A percentile compares a stretch with the other conserved stretches of the same genome.
phyloP scores from a whole-genome alignment of 2,797 vertebrate genomes.

The Paguma larvata region DNA sequence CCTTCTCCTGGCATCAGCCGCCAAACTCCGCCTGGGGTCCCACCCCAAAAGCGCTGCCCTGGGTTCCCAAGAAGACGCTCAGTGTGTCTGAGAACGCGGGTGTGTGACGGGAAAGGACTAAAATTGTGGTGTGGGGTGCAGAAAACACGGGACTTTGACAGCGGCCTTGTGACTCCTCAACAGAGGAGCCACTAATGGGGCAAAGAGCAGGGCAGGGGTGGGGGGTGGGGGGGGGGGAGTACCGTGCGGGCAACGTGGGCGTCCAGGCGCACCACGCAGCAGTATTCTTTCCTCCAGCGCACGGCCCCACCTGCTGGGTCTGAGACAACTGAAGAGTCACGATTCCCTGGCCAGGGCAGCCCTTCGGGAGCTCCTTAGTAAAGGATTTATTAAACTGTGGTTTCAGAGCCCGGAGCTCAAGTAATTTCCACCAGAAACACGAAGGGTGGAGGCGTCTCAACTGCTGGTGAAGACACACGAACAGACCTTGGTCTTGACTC shows the following conservation, averaged over 20 bases:
- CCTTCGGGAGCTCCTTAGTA: neutral
- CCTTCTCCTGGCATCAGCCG: neutral
- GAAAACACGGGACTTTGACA: neutral
- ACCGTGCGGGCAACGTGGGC: neutral
- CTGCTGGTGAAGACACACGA: neutral
- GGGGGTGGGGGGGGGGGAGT: no score
- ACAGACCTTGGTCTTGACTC: neutral
- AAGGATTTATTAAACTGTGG: neutral
- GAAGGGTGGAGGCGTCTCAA: neutral
- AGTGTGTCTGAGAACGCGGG: neutral
- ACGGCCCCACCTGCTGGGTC: neutral
- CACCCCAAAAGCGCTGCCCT: rapidly evolving
- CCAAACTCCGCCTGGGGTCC: neutral
- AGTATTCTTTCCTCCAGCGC: neutral
- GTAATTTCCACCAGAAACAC: neutral
- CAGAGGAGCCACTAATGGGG: neutral
- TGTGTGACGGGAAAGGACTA: neutral
- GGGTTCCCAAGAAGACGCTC: neutral
- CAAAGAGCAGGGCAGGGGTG: neutral
- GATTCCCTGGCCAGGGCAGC: neutral
- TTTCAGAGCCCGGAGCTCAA: neutral
- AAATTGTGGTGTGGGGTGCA: rapidly evolving
- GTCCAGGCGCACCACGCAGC: rapidly evolving
- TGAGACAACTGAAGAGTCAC: neutral
- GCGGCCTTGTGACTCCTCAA: neutral